Evolutionary conservation across 2,888 invertebrate genomes (phyloP).

Genomic region (Napeogenes sylphis): DNA sequence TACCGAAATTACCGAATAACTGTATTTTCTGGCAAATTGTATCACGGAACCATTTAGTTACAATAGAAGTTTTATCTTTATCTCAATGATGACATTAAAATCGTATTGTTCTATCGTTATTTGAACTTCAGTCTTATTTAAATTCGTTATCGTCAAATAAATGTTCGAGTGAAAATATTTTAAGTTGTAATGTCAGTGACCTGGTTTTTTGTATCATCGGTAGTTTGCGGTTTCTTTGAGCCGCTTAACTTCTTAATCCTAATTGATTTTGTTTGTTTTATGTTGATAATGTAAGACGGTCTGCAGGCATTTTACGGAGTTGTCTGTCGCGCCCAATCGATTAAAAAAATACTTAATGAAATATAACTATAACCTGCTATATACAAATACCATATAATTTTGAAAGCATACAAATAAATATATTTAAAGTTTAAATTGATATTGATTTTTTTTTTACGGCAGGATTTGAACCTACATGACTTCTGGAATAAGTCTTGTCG

Average conservation of each 20-base stretch:
- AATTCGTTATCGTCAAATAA: constrained; percentile 37
- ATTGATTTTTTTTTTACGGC: no score
- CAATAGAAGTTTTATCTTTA: constrained; percentile 2
- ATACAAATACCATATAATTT: no score
- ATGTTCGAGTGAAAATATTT: constrained; percentile 41
- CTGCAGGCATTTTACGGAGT: constrained; percentile 46
- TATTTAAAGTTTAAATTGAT: no score
- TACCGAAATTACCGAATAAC: constrained; percentile 27
- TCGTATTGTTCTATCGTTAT: constrained; percentile 22
- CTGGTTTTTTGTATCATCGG: constrained; percentile 50
- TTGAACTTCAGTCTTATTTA: constrained; percentile 9
- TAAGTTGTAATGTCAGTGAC: constrained; percentile 55
- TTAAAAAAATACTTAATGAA: no score
- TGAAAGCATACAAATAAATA: no score
- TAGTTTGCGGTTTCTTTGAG: constrained; percentile 63
- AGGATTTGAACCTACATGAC: no score
- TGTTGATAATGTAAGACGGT: constrained; percentile 58
- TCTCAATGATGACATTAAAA: constrained; percentile 12
- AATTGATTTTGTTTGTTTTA: constrained; percentile 75
- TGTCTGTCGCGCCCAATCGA: constrained; percentile 40
- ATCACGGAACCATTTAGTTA: not conserved
- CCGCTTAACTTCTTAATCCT: constrained; percentile 73
- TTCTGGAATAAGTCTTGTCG: no score
- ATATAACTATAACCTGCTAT: no score
- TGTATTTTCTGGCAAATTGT: constrained; percentile 7